Conservation (phyloP, 2,113 vertebrate genomes). For the Trichechus manatus region DNA sequence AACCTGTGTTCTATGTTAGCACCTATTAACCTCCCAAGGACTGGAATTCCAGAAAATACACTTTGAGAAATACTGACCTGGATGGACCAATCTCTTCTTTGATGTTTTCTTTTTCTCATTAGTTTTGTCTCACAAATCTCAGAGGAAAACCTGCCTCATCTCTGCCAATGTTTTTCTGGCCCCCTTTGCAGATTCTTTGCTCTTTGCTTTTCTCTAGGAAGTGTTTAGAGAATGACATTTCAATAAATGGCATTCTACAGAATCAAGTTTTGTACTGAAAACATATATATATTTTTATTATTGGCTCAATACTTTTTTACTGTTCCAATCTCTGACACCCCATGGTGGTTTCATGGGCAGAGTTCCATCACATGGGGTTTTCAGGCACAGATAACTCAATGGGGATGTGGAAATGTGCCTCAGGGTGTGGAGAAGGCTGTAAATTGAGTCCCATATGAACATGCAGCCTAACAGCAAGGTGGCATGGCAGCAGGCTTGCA, state of each 20-base stretch:
- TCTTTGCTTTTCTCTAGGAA: slow-evolving; percentile 49
- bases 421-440: slow-evolving; percentile 48
- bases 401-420: slow-evolving; percentile 56
- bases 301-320: slow-evolving; percentile 49
- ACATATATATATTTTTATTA: not conserved
- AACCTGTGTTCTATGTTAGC: not conserved
- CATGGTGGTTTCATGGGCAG: slow-evolving; percentile 17
- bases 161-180: not conserved
- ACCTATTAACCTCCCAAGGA: not conserved
- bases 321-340: not conserved
- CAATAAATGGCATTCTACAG: not conserved
- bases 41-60: not conserved
- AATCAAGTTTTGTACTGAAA: slow-evolving; percentile 22
- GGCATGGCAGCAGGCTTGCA: not conserved
- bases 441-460: slow-evolving; percentile 61
- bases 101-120: not conserved
- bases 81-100: not conserved
- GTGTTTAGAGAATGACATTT: not conserved
- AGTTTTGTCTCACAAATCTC: slow-evolving; percentile 20
- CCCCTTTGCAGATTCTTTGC: not conserved
- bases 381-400: slow-evolving; percentile 54
- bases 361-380: slow-evolving; percentile 35
- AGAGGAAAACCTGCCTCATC: slow-evolving; percentile 37
- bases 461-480: slow-evolving; percentile 60
- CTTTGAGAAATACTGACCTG: slow-evolving; percentile 6